Evolutionary conservation across 2,888 invertebrate genomes (phyloP).

Genomic region (Drosophila histrio): DNA sequence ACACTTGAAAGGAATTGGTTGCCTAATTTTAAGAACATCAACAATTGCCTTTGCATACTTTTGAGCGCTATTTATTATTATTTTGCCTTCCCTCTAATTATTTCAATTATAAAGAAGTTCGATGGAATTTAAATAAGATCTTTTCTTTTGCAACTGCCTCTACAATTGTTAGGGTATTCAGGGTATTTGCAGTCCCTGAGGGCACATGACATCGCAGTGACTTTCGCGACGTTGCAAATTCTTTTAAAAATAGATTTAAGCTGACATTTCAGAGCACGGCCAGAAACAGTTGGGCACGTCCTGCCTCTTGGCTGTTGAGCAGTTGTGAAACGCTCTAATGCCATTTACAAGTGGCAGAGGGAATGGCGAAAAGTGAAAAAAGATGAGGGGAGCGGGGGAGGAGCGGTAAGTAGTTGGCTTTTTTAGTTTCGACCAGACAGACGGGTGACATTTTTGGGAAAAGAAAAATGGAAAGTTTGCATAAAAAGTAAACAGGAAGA

Average conservation of each 20-base stretch:
- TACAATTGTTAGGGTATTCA: conserved; percentile 23
- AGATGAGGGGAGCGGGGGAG: not conserved
- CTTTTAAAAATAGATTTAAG: conserved; percentile 71
- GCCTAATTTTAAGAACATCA: no score
- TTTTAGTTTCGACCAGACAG: conserved; percentile 56
- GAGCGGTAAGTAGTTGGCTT: conserved; percentile 13
- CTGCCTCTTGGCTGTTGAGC: conserved; percentile 33
- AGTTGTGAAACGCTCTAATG: conserved; percentile 63
- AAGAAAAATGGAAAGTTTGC: conserved; percentile 74
- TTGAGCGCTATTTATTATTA: no score
- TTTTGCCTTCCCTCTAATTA: no score
- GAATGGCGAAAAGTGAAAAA: not conserved
- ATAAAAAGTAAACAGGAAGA: conserved; percentile 55
- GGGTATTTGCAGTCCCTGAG: not conserved
- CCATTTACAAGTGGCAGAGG: conserved; percentile 50
- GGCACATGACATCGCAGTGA: conserved; percentile 31
- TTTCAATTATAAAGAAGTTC: no score
- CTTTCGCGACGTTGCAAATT: conserved; percentile 49
- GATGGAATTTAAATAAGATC: no score
- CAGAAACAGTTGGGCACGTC: conserved; percentile 59
- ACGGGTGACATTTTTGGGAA: conserved; percentile 60
- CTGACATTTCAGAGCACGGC: conserved; percentile 42
- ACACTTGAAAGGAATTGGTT: no score
- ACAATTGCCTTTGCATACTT: no score
- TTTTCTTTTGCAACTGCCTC: no score